These are phyloP conservation scores for Drosophila mettleri DNA, from an alignment of 2,888 invertebrate species.

Conservation along the genomic window DNA sequence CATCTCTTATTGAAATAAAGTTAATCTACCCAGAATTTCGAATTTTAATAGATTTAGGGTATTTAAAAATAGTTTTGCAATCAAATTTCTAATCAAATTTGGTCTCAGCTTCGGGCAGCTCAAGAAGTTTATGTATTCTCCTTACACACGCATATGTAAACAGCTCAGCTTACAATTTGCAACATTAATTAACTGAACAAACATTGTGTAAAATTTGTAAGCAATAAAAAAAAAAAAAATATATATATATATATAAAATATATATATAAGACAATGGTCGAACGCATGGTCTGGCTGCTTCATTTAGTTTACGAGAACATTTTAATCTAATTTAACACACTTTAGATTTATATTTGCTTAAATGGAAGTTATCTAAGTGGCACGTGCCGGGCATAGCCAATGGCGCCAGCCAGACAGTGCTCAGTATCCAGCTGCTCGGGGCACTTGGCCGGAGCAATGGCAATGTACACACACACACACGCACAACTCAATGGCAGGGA, in stretches of 20 bases:
- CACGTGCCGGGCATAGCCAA: slow-evolving; percentile 70
- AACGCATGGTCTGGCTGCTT: not conserved
- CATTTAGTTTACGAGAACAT: slow-evolving; percentile 74
- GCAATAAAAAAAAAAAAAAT: slow-evolving; percentile 37
- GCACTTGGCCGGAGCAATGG: not conserved
- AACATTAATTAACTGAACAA: slow-evolving; percentile 46
- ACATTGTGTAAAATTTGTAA: slow-evolving; percentile 40
- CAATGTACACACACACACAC: too few relatives aligned
- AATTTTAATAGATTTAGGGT: not conserved
- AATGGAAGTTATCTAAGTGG: slow-evolving; percentile 77
- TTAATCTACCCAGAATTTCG: not conserved
- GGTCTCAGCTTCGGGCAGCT: slow-evolving; percentile 6
- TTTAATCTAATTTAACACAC: slow-evolving; percentile 81
- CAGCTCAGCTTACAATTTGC: slow-evolving; percentile 27
- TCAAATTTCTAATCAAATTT: slow-evolving; percentile 25
- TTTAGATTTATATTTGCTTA: slow-evolving; percentile 81
- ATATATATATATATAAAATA: too few relatives aligned
- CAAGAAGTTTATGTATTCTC: not conserved
- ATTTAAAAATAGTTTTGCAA: not conserved
- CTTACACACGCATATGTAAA: slow-evolving; percentile 1
- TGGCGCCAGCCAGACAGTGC: not conserved
- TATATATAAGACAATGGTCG: slow-evolving; percentile 11
- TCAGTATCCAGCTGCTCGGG: slow-evolving; percentile 1
- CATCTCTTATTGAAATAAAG: too few relatives aligned
- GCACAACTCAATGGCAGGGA: slow-evolving; percentile 40